Percentiles rank a stretch among this genome's conserved stretches.
These are phyloP conservation scores for Gasterosteus nipponicus DNA, from an alignment of 2,113 vertebrate genomes.

Conservation along the genomic window DNA sequence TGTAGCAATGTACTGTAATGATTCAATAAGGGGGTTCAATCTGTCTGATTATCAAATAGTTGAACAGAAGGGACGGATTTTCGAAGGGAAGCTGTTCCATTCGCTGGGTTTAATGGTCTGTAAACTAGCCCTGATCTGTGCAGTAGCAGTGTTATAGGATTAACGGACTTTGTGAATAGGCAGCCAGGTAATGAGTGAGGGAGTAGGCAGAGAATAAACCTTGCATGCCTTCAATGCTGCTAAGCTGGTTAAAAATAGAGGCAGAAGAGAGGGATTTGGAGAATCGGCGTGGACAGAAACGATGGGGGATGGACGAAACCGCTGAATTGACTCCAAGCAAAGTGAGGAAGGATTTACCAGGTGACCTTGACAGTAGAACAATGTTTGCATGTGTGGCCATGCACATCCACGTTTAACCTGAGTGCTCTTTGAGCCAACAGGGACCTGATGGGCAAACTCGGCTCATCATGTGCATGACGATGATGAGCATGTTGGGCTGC, in stretches of 20 bases:
- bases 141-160: slow-evolving; percentile 54
- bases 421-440: slow-evolving; percentile 25
- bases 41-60: neutral
- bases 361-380: slow-evolving; percentile 58
- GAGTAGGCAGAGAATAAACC: slow-evolving; percentile 71
- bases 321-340: slow-evolving; percentile 48
- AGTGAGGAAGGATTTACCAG: slow-evolving; percentile 57
- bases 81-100: neutral
- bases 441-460: slow-evolving; percentile 52
- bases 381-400: slow-evolving; percentile 1
- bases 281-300: slow-evolving; percentile 61
- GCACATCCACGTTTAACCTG: slow-evolving; percentile 5
- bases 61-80: neutral
- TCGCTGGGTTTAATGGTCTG: neutral
- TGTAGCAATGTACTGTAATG: slow-evolving; percentile 1
- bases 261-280: slow-evolving; percentile 64
- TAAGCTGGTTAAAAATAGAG: slow-evolving; percentile 81
- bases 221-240: slow-evolving; percentile 53
- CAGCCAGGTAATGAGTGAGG: slow-evolving; percentile 70
- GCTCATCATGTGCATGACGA: slow-evolving; percentile 77
- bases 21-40: neutral
- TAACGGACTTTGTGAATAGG: slow-evolving; percentile 64
- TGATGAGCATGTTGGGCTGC: slow-evolving; percentile 79
- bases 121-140: slow-evolving; percentile 45
- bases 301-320: slow-evolving; percentile 32